Evolutionary conservation across 2,888 invertebrate genomes (phyloP).

Genomic region (Melanchra persicariae): DNA sequence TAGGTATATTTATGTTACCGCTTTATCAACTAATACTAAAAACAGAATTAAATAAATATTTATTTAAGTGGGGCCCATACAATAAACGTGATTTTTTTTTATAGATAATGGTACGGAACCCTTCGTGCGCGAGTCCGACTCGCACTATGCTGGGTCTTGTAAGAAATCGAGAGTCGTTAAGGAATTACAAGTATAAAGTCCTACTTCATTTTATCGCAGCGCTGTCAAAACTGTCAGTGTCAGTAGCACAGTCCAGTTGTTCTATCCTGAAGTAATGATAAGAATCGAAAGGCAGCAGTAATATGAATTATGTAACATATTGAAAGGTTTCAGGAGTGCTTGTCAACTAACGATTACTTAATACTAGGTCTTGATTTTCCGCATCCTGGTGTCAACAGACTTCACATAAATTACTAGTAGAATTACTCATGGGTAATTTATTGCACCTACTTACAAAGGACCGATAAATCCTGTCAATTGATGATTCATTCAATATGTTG

Average conservation of each 20-base stretch:
- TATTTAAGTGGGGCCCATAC: too few relatives aligned
- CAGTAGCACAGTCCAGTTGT: too few relatives aligned
- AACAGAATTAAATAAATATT: too few relatives aligned
- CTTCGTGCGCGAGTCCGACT: too few relatives aligned
- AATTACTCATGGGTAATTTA: background rate
- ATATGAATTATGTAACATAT: conserved; percentile 30
- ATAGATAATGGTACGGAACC: too few relatives aligned
- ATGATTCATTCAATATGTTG: background rate
- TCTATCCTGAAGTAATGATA: conserved; percentile 21
- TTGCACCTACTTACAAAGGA: background rate
- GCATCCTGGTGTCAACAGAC: background rate
- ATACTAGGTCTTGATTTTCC: conserved; percentile 13
- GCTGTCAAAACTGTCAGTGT: conserved; percentile 13
- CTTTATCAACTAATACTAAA: too few relatives aligned
- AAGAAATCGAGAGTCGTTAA: background rate
- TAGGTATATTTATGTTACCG: too few relatives aligned
- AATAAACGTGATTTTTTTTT: too few relatives aligned
- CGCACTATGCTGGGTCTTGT: too few relatives aligned
- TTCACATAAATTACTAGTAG: background rate
- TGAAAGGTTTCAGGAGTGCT: conserved; percentile 20
- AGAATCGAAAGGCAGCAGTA: conserved; percentile 6
- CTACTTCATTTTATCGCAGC: conserved; percentile 26
- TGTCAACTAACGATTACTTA: conserved; percentile 22
- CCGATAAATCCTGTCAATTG: background rate
- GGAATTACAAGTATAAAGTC: background rate